Base-by-base conservation (phyloP, 2,888 invertebrate species). In the Trachelus iudaicus region DNA sequence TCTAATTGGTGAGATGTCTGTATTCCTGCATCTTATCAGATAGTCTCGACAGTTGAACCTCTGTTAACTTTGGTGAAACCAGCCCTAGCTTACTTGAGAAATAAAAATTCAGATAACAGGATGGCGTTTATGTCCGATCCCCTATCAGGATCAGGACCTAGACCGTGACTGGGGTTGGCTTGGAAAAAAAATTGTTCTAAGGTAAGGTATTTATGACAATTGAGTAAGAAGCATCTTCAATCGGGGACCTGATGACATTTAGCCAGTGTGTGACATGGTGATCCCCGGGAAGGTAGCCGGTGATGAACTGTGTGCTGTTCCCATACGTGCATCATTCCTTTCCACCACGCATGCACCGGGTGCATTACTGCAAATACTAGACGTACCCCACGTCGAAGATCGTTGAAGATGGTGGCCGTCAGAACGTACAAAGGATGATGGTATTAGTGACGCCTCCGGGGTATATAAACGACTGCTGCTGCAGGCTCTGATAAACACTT, bases 171-270 rank as follows among this genome's bases (percentile, higher is more conserved):
- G 40, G 40, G 40, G 23, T 23, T 56, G 40, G 0, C 15, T 23
- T 23, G 6, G 1, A 0, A 1, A 56, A 23, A 56, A 56, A 6
- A 23, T 23, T 1, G 23, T 15, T 56, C 40, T 56, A 4, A 56
- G 40, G 40, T 73, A 79, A 81, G 76, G 74, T 77, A 83, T 82
- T 82, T 81, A 81, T 78, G 82, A 83, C 81, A 83, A 84, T 82
- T 82, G 81, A 84, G 86, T 82, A 86, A 86, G 40, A 23, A 56
- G 84, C 82, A 82, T 83, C 84, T 86, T 87, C 84, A 83, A 88
- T 83, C 86, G 79, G 84, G 86, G 86, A 89, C 90, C 87, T 85
- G 89, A 87, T 90, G 90, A 90, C 90, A 90, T 90, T 90, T 90
- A 90, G 83, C 87, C 40, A 81, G 80, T 82, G 76, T 85, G 87